phyloP scores from a whole-genome alignment of 2,888 invertebrate species.

The Aethes cnicana region DNA sequence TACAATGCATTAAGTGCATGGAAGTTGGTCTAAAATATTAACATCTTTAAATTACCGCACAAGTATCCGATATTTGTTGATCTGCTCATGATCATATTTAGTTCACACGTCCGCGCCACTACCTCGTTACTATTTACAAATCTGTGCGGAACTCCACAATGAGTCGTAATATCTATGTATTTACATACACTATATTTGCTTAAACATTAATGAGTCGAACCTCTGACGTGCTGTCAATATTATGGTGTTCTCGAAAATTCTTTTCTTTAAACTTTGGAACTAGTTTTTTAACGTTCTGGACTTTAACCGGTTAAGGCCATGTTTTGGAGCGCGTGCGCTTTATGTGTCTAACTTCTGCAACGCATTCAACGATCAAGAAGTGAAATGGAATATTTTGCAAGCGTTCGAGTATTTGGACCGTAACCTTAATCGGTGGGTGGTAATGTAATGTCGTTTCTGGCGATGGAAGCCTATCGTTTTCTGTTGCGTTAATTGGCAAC shows the following conservation, averaged over 20 bases:
- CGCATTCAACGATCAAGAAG: neutral
- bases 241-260: conserved; percentile 25
- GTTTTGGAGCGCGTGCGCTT: conserved; percentile 23
- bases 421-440: conserved; percentile 22
- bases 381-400: conserved; percentile 23
- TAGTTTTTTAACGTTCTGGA: conserved; percentile 17
- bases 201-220: conserved; percentile 30
- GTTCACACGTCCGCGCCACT: conserved; percentile 30
- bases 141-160: conserved; percentile 28
- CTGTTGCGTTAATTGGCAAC: conserved; percentile 12
- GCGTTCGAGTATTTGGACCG: conserved; percentile 16
- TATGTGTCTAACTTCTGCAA: conserved; percentile 14
- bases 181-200: conserved; percentile 26
- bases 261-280: conserved; percentile 17
- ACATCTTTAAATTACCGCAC: conserved; percentile 15
- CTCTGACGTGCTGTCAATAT: conserved; percentile 26
- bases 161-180: conserved; percentile 19
- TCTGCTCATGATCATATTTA: conserved; percentile 26
- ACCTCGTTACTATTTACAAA: conserved; percentile 26
- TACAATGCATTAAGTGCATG: no score
- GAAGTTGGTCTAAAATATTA: conserved; percentile 4
- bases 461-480: conserved; percentile 5
- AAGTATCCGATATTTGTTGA: conserved; percentile 14
- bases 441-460: conserved; percentile 1
- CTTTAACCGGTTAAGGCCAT: conserved; percentile 34